Evolutionary conservation across 2,888 invertebrate genomes (phyloP).

Genomic region (Nycteola revayana): DNA sequence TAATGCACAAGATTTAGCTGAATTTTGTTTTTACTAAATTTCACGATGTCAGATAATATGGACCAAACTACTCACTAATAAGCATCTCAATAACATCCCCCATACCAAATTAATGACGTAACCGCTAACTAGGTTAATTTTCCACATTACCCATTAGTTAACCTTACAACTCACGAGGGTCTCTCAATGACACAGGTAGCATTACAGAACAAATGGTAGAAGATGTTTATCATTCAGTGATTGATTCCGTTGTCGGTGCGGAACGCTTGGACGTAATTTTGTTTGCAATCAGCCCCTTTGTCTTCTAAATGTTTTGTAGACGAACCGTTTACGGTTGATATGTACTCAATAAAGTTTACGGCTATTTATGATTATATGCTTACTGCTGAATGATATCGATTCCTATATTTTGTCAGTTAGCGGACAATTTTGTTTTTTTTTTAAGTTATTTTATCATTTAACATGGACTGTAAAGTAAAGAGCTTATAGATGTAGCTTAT

Average conservation of each 20-base stretch:
- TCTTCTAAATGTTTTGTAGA: constrained; percentile 5
- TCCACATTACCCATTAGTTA: constrained; percentile 29
- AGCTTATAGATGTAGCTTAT: too few relatives aligned
- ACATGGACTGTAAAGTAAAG: too few relatives aligned
- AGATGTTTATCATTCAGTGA: constrained; percentile 31
- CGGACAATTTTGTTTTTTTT: too few relatives aligned
- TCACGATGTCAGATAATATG: background rate
- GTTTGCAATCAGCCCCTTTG: constrained; percentile 27
- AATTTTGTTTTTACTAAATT: too few relatives aligned
- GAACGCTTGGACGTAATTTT: constrained; percentile 29
- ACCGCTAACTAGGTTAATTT: constrained; percentile 7
- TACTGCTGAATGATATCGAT: too few relatives aligned
- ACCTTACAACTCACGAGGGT: constrained; percentile 23
- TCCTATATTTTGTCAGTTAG: too few relatives aligned
- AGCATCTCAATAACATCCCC: too few relatives aligned
- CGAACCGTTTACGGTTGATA: background rate
- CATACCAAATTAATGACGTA: background rate
- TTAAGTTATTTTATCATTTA: too few relatives aligned
- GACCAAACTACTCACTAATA: too few relatives aligned
- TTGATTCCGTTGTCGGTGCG: constrained; percentile 28
- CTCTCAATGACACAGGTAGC: constrained; percentile 28
- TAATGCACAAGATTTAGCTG: too few relatives aligned
- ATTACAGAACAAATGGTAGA: constrained; percentile 29
- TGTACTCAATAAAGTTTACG: too few relatives aligned
- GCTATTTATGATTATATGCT: too few relatives aligned